Percentiles rank a stretch among this genome's conserved stretches.
Conservation (phyloP, 2,113 vertebrate genomes). For the Rhegmatorhina hoffmannsi region DNA sequence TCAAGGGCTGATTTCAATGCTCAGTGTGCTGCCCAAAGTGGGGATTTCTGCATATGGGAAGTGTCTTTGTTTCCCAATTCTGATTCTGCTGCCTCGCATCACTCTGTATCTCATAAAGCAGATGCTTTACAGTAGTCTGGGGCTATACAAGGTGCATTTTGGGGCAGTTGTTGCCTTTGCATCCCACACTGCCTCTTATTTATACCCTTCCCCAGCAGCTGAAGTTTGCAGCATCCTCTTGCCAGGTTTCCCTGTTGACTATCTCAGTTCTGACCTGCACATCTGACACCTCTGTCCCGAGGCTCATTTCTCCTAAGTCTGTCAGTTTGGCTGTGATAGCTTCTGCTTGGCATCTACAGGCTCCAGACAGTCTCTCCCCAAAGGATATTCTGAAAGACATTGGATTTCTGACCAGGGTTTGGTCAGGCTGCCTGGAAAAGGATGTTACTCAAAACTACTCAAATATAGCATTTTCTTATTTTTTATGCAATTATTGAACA, state of each 20-base stretch:
- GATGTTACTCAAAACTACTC: not conserved
- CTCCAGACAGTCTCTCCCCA: conserved; percentile 35
- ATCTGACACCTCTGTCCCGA: not conserved
- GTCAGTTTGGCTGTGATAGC: not conserved
- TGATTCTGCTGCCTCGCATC: not conserved
- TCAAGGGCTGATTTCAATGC: rapidly evolving
- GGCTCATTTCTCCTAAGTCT: not conserved
- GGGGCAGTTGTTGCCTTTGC: not conserved
- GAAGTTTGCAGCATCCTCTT: not conserved
- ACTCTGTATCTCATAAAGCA: rapidly evolving
- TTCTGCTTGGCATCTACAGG: conserved; percentile 10
- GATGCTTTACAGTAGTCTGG: not conserved
- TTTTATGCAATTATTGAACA: conserved; percentile 36
- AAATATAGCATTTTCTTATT: not conserved
- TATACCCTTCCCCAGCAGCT: not conserved
- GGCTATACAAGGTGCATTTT: not conserved
- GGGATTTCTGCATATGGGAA: rapidly evolving
- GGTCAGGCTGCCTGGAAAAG: not conserved
- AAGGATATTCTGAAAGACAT: conserved; percentile 3
- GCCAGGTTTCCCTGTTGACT: not conserved
- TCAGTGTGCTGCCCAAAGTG: rapidly evolving
- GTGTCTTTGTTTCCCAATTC: not conserved
- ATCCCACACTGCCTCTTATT: not conserved
- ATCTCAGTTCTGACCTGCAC: not conserved
- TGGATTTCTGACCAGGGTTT: not conserved